phyloP scores from a whole-genome alignment of 2,113 vertebrate species.

The Varanus salvator region DNA sequence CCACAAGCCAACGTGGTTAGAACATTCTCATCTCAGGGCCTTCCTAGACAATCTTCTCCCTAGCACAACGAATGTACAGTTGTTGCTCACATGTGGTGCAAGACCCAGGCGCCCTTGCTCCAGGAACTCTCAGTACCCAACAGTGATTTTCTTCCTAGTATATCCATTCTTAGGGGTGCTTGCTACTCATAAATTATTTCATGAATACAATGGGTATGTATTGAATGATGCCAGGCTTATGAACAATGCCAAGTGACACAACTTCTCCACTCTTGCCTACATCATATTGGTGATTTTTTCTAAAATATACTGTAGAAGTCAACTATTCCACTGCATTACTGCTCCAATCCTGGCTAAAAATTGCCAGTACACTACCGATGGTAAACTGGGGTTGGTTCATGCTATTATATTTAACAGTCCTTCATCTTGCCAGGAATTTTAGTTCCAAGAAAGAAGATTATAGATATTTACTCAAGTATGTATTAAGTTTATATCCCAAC shows the following conservation, averaged over 20 bases:
- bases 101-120: not conserved
- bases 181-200: not conserved
- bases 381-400: not conserved
- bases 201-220: too few species aligned
- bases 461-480: not conserved
- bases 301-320: not conserved
- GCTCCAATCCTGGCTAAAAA: not conserved
- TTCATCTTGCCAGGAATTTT: not conserved
- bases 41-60: not conserved
- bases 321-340: not conserved
- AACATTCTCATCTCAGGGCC: slow-evolving; percentile 18
- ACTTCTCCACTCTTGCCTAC: not conserved
- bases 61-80: not conserved
- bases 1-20: slow-evolving; percentile 10
- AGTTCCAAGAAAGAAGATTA: not conserved
- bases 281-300: not conserved
- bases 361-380: not conserved
- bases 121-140: not conserved
- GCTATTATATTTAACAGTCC: not conserved
- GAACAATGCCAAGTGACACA: not conserved
- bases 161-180: not conserved
- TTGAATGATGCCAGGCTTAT: not conserved
- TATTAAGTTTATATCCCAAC: too few species aligned
- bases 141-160: not conserved
- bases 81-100: not conserved